phyloP scores from a whole-genome alignment of 2,113 vertebrate species.

The Procavia capensis region DNA sequence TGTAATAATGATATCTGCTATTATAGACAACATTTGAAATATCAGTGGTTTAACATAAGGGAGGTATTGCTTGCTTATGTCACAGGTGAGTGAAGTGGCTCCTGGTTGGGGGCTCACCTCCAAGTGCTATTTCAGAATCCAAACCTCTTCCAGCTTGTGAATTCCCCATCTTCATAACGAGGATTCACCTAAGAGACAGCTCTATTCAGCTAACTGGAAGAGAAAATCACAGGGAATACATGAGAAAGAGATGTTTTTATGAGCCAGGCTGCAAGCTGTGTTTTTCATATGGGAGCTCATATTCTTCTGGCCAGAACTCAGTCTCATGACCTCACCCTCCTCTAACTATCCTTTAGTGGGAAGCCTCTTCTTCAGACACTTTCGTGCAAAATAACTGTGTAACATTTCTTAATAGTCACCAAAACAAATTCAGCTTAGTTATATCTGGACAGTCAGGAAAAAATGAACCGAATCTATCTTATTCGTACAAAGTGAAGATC shows the following conservation, averaged over 20 bases:
- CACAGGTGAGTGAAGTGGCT: neutral
- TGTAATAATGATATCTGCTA: neutral
- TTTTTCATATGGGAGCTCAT: neutral
- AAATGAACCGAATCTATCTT: neutral
- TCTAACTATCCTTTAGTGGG: neutral
- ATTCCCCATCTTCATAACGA: neutral
- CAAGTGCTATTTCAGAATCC: neutral
- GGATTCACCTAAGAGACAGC: neutral
- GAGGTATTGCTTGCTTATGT: neutral
- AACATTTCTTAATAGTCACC: neutral
- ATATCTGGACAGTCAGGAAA: neutral
- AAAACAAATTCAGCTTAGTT: constrained; percentile 28
- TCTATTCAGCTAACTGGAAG: neutral
- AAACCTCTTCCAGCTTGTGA: neutral
- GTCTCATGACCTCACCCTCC: neutral
- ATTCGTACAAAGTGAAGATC: constrained; percentile 22
- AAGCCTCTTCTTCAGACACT: neutral
- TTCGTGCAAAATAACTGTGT: neutral
- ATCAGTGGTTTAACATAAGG: neutral
- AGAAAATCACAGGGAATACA: neutral
- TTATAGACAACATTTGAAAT: neutral
- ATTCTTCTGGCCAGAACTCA: neutral
- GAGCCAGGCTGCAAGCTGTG: neutral
- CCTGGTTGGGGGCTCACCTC: neutral
- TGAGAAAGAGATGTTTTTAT: neutral